Base-by-base conservation (phyloP, 2,113 vertebrate genomes). In the Crotalus helleri region DNA sequence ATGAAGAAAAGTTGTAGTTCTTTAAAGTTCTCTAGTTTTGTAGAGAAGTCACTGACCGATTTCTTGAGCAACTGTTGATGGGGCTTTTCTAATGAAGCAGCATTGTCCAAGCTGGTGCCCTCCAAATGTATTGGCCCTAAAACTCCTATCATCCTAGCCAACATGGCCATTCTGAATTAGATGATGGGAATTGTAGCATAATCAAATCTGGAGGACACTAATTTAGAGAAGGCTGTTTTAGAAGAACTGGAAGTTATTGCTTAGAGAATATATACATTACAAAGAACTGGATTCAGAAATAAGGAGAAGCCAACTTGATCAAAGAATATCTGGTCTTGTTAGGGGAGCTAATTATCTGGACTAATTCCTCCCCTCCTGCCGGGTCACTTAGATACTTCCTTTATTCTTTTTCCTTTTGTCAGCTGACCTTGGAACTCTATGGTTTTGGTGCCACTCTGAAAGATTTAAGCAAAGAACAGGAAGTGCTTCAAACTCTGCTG, bases 391-490 rank as follows among this genome's bases (percentile, higher is more conserved):
- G 57, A 57, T 86, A n/a, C 49, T 88, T 89, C 26, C 26, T 33
- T 85, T 51, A 33, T 46, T 21, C 29, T 61, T 64, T 89, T 90
- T 21, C 33, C 17, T n/a, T 54, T 64, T n/a, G 44, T 64, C 74
- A 90, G 89, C 49, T 93, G 89, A 86, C 46, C n/a, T 64, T 46
- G 46, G 89, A 90, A 90, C 64, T 61, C 74, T 54, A 9, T 29
- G n/a, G 23, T 29, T 93, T 93, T 54, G 44, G 74, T 90, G 92
- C 92, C 92, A 93, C 86, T 87, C 55, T 51, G 39, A 64, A 64
- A 64, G 57, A 54, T 53, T 90, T 54, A 90, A 86, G 89, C 89
- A 93, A 81, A 59, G 55, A 92, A 90, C 26, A 85, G 46, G 64
- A 93, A 93, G 89, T 93, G 88, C 74, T 93, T 90, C 15, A 86